These are phyloP conservation scores for Gadus chalcogrammus DNA, from an alignment of 2,113 vertebrate species.

Conservation along the genomic window DNA sequence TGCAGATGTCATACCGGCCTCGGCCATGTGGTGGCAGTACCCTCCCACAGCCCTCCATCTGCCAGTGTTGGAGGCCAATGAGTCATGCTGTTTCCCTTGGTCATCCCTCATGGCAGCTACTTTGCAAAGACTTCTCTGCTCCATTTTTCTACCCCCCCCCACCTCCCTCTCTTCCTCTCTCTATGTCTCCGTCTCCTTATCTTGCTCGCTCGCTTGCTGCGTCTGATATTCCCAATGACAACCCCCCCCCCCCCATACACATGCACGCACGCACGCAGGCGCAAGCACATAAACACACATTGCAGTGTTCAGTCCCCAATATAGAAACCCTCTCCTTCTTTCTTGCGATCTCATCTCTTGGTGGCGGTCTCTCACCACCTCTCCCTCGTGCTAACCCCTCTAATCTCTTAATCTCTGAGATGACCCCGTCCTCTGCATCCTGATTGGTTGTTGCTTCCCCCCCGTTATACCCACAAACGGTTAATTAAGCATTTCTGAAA, in stretches of 20 bases:
- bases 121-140: constrained; percentile 59
- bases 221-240: too few relatives aligned
- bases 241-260: too few relatives aligned
- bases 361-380: not conserved
- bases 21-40: constrained; percentile 64
- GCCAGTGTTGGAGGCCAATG: constrained; percentile 36
- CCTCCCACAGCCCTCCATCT: constrained; percentile 35
- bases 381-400: constrained; percentile 21
- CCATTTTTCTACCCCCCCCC: constrained; percentile 30
- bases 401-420: not conserved
- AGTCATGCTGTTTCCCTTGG: constrained; percentile 53
- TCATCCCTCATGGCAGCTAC: constrained; percentile 53
- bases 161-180: not conserved
- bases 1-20: constrained; percentile 53
- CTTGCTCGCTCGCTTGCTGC: not conserved
- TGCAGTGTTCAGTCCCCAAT: too few relatives aligned
- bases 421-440: not conserved
- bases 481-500: too few relatives aligned
- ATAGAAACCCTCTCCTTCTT: not conserved
- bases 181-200: not conserved
- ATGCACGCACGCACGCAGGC: too few relatives aligned
- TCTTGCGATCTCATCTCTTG: not conserved
- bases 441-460: not conserved
- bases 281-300: too few relatives aligned
- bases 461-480: too few relatives aligned